These are phyloP conservation scores for Drosophila aff. DNA, from an alignment of 1,140 invertebrate species.

Conservation along the genomic window DNA sequence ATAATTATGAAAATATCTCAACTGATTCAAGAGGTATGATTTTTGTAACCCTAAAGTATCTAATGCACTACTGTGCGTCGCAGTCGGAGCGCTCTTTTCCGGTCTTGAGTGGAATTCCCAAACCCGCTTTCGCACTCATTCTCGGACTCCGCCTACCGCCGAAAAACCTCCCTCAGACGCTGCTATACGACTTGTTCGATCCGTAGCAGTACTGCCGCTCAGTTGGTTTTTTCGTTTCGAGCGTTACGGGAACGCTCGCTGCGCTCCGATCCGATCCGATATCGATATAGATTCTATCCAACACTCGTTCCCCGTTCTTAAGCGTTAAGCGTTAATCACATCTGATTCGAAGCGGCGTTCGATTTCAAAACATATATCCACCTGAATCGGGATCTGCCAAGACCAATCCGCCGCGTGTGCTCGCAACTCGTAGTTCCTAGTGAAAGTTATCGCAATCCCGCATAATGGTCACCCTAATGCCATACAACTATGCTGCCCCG, in stretches of 20 bases:
- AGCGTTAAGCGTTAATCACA: neutral
- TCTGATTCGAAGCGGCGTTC: conserved; percentile 26
- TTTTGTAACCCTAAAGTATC: too few relatives aligned
- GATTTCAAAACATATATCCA: conserved; percentile 45
- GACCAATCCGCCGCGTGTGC: conserved; percentile 5
- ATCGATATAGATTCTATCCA: conserved; percentile 1
- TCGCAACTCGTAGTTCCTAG: conserved; percentile 23
- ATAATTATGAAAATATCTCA: too few relatives aligned
- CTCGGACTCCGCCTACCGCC: conserved; percentile 1
- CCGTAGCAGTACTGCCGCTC: conserved; percentile 22
- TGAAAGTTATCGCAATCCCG: conserved; percentile 30
- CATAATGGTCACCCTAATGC: conserved; percentile 87
- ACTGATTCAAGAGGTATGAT: too few relatives aligned
- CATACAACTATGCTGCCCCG: conserved; percentile 86
- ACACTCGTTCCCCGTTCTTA: conserved; percentile 1
- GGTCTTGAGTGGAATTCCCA: conserved; percentile 3
- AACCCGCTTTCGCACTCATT: conserved; percentile 1
- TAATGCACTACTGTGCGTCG: neutral
- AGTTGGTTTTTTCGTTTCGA: conserved; percentile 48
- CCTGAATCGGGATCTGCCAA: conserved; percentile 10
- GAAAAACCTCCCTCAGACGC: conserved; percentile 11
- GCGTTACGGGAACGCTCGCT: conserved; percentile 36
- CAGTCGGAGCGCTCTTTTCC: conserved; percentile 4
- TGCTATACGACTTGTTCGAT: neutral
- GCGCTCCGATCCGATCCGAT: conserved; percentile 15